These are phyloP conservation scores for Micropoecilia bifurca DNA, from an alignment of 2,797 vertebrate genomes.

Conservation along the genomic window DNA sequence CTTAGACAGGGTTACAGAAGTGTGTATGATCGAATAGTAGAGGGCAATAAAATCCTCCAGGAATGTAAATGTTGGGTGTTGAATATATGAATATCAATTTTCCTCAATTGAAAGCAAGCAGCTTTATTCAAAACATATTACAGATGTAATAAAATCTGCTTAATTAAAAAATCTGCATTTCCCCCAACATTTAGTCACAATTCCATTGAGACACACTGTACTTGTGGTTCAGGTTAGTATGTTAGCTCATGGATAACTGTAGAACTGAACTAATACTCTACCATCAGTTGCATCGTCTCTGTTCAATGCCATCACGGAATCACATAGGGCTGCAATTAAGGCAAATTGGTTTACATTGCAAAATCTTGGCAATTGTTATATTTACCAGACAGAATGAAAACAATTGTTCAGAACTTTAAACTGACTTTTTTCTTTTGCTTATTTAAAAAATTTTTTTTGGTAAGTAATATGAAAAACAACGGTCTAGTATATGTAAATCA, in stretches of 20 bases:
- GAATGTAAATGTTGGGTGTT: conserved; percentile 59
- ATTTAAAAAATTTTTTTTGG: neutral
- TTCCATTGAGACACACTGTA: conserved; percentile 31
- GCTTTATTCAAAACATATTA: conserved; percentile 3
- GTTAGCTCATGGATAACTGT: conserved; percentile 62
- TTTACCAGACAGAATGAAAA: neutral
- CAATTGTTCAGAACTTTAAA: neutral
- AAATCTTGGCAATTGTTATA: conserved; percentile 33
- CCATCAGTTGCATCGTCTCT: conserved; percentile 82
- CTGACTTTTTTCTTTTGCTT: neutral
- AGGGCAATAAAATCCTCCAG: conserved; percentile 2
- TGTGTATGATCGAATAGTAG: conserved; percentile 15
- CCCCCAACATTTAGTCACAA: conserved; percentile 58
- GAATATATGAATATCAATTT: neutral
- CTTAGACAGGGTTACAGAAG: conserved; percentile 34
- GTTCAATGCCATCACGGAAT: conserved; percentile 83
- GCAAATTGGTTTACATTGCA: conserved; percentile 77
- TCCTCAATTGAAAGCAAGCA: neutral
- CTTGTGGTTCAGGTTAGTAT: conserved; percentile 50
- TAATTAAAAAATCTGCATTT: neutral
- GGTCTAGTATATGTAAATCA: neutral
- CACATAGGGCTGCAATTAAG: conserved; percentile 84
- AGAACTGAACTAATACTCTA: conserved; percentile 82
- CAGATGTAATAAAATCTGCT: neutral
- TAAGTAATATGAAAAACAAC: neutral